A percentile compares a stretch with the other conserved stretches of the same genome.
Conservation (phyloP, 2,797 vertebrate species). For the Fistularia tabacaria region DNA sequence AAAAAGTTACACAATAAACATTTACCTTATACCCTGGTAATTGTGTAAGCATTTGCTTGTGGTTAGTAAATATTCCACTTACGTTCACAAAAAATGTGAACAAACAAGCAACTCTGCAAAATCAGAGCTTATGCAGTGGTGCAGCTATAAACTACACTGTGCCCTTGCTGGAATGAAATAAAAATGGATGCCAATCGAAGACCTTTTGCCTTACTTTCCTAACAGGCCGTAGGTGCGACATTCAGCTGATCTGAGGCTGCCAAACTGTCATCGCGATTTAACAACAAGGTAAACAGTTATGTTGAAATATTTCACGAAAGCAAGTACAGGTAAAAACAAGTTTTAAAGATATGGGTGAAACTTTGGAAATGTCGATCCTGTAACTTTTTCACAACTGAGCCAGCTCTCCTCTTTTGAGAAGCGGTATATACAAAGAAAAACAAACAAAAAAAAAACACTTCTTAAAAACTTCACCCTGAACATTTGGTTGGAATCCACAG, state of each 20-base stretch:
- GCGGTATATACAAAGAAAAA: no score
- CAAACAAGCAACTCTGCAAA: slow-evolving; percentile 8
- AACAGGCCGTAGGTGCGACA: background rate
- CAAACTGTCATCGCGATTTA: background rate
- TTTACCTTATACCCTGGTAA: slow-evolving; percentile 15
- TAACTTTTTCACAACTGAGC: no score
- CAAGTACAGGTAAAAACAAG: background rate
- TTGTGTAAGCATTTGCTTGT: slow-evolving; percentile 10
- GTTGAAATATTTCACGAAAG: background rate
- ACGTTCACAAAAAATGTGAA: slow-evolving; percentile 6
- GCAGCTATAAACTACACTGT: slow-evolving; percentile 6
- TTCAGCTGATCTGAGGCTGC: background rate
- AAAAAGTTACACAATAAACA: slow-evolving; percentile 18
- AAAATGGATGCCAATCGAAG: no score
- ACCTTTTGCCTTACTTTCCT: no score
- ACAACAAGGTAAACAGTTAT: background rate
- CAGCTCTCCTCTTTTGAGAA: no score
- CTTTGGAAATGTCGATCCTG: no score
- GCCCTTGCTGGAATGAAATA: background rate
- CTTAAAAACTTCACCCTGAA: no score
- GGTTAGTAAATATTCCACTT: slow-evolving; percentile 3
- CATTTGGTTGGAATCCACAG: no score
- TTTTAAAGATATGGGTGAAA: no score
- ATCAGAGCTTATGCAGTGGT: slow-evolving; percentile 4
- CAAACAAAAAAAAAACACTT: no score